Conservation (phyloP, 2,113 vertebrate genomes). For the Sceloporus undulatus region DNA sequence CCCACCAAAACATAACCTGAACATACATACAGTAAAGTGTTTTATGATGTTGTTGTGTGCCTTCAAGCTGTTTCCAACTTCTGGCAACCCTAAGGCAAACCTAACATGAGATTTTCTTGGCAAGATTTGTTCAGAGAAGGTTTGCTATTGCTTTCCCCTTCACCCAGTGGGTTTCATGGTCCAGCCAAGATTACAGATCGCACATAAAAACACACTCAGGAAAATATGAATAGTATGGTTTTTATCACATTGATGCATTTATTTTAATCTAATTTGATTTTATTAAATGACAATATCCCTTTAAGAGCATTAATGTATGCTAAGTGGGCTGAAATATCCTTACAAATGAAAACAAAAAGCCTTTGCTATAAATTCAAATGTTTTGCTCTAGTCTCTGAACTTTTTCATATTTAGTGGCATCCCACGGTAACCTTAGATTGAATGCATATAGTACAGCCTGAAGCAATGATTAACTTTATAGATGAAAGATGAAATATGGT, state of each 20-base stretch:
- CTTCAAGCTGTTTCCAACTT: too few species aligned
- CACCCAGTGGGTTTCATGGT: too few species aligned
- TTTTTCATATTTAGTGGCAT: slow-evolving; percentile 57
- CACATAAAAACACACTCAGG: background rate
- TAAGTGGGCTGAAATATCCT: slow-evolving; percentile 12
- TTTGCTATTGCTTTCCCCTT: too few species aligned
- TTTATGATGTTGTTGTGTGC: too few species aligned
- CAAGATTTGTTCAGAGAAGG: too few species aligned
- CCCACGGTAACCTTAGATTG: slow-evolving; percentile 31
- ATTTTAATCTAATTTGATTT: slow-evolving; percentile 44
- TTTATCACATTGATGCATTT: slow-evolving; percentile 22
- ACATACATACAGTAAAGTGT: too few species aligned
- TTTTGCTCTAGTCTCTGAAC: slow-evolving; percentile 45
- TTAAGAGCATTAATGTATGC: slow-evolving; percentile 1
- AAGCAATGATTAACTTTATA: slow-evolving; percentile 55
- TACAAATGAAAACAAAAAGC: slow-evolving; percentile 34
- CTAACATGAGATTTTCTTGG: too few species aligned
- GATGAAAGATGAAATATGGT: slow-evolving; percentile 53
- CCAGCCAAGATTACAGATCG: background rate
- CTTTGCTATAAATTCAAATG: slow-evolving; percentile 52
- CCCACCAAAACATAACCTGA: too few species aligned
- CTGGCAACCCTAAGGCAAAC: too few species aligned
- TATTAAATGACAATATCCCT: background rate
- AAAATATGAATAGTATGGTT: background rate
- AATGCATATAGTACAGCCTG: slow-evolving; percentile 49